Evolutionary conservation across 2,113 vertebrate species (phyloP).

Genomic region (Sinocyclocheilus rhinocerous): DNA sequence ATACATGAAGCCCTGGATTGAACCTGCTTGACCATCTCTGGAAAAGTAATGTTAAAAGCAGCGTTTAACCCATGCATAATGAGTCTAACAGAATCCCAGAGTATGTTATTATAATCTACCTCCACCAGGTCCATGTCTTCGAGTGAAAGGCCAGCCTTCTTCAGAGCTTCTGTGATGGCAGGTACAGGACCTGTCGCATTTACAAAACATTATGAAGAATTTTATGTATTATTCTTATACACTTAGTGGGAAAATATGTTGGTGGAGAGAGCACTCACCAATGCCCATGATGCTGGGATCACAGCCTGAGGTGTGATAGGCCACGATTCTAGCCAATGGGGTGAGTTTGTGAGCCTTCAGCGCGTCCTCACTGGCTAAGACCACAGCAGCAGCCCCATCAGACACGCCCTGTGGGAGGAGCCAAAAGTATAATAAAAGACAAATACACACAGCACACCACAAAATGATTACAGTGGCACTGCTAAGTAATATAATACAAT

Average conservation of each 20-base stretch:
- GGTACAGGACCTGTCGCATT: slow-evolving; percentile 85
- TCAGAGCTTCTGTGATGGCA: slow-evolving; percentile 88
- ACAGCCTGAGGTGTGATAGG: slow-evolving; percentile 89
- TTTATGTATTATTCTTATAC: neutral
- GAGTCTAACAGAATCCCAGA: neutral
- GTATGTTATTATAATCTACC: slow-evolving; percentile 69
- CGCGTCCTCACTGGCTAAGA: slow-evolving; percentile 93
- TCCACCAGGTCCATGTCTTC: slow-evolving; percentile 95
- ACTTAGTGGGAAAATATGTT: neutral
- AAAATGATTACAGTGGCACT: neutral
- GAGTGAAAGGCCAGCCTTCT: slow-evolving; percentile 87
- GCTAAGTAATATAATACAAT: neutral
- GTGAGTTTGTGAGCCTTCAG: slow-evolving; percentile 87
- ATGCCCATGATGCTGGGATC: slow-evolving; percentile 99
- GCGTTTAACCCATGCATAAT: neutral
- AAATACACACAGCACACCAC: neutral
- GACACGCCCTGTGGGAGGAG: slow-evolving; percentile 81
- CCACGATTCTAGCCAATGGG: slow-evolving; percentile 89
- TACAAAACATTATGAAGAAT: neutral
- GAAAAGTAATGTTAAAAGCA: neutral
- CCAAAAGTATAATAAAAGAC: neutral
- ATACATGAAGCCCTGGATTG: neutral
- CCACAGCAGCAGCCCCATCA: slow-evolving; percentile 89
- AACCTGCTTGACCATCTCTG: neutral
- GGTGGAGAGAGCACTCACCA: slow-evolving; percentile 72